Evolutionary conservation across 2,797 vertebrate species (phyloP), one percentile per base, ranked within the genome.

Genomic region (Strix occidentalis): DNA sequence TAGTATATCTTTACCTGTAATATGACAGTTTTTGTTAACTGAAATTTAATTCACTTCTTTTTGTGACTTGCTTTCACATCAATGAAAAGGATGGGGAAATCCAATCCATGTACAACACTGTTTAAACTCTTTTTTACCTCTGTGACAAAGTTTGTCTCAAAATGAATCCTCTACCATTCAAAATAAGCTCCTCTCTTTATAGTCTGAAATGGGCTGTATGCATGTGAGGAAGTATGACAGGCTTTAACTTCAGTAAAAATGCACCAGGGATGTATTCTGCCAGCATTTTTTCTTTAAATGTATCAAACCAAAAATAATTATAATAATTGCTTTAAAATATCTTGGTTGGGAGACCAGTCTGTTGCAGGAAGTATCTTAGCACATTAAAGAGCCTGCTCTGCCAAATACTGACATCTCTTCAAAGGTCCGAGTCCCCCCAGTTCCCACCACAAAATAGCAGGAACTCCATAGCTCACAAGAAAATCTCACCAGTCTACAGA

Each of bases 311-410:
- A 89, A 89, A 93, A 48, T 20, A 88, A 39, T 68, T 41, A 16
- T 13, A 77, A 45, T 28, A 89, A 90, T 35, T 75, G 18, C 14
- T 84, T 97, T 79, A 75, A 90, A 61, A 41, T 37, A 58, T 61
- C 79, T 65, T 87, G 50, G 20, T 31, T 94, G 88, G 94, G 93
- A 97, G 95, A 94, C 64, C 74, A 95, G 92, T 85, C 89, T 95
- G 93, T 74, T 88, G 57, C 64, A 92, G 61, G n/a, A 81, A 76
- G 16, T 50, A 58, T 11, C 37, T 74, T 5, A 28, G 80, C n/a
- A 50, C 18, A 46, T 58, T 58, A 13, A 57, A 64, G 53, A 94
- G 79, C 51, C 84, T 89, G 76, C 91, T 86, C 79, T 93, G 95
- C 72, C 84, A 64, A 86, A 81, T 39, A 61, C 80, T 72, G 83